phyloP scores from a whole-genome alignment of 2,113 vertebrate genomes.

The Himantopus leucocephalus region DNA sequence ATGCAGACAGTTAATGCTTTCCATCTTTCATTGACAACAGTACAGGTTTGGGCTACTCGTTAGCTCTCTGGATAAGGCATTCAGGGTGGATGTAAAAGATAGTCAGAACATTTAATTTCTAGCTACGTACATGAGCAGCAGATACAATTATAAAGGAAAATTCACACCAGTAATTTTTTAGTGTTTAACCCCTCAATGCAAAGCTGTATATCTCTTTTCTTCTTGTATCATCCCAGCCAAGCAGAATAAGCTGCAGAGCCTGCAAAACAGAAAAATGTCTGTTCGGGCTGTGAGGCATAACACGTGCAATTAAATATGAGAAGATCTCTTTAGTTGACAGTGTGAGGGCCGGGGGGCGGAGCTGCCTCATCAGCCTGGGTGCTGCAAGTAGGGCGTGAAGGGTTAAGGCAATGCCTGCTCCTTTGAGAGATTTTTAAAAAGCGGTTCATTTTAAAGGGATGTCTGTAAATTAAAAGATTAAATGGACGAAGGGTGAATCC shows the following conservation, averaged over 20 bases:
- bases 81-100: not conserved
- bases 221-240: not conserved
- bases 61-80: not conserved
- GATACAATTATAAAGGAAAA: not conserved
- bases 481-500: not conserved
- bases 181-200: not conserved
- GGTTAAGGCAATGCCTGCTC: not conserved
- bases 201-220: not conserved
- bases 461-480: not conserved
- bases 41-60: not conserved
- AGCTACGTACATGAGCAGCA: not conserved
- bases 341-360: fast-evolving
- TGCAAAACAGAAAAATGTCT: not conserved
- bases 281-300: not conserved
- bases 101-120: not conserved
- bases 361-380: not conserved
- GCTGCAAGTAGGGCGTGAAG: not conserved
- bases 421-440: not conserved
- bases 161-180: not conserved
- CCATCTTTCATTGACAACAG: not conserved
- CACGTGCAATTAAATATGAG: not conserved
- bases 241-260: not conserved
- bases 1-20: not conserved
- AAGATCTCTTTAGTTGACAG: not conserved
- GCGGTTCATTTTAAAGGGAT: not conserved